Evolutionary conservation across 2,797 vertebrate species (phyloP), one percentile per base, ranked within the genome.

Genomic region (Enteromius paludinosus): DNA sequence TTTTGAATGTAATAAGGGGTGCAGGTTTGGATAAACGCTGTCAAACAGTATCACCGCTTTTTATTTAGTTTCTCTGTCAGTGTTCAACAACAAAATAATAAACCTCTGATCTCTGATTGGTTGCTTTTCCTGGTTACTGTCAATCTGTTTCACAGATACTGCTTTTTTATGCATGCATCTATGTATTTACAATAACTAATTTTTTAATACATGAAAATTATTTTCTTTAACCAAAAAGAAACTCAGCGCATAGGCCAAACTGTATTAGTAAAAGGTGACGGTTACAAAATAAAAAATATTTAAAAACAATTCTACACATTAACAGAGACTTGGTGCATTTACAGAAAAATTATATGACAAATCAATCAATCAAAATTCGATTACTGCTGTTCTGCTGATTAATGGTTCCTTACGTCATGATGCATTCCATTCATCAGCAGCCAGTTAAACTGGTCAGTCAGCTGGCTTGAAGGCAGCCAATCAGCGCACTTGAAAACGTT

Each of bases 391-490:
- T 49, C 20, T 71, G 43, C 3, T 61, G 38, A 61, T 30, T 43
- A 70, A 56, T 25, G 52, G 1, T 17, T 56, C 2, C 2, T 20
- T 17, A 4, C 25, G 62, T 25, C 35, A 25, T 33, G 8, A 12
- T 18, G 28, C 25, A n/a, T 30, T 65, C 72, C 25, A n/a, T 30
- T 65, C 72, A 70, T 62, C 30, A 12, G 41, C 25, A 43, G n/a
- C 65, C 17, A 2, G 47, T 81, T 49, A 30, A 25, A 65, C 80
- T 35, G 35, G 20, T 69, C 79, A 82, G 78, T 86, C 85, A 85
- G n/a, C 78, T 41, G 28, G 25, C 10, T 70, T 35, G 30, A 56
- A 82, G 10, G 47, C 43, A 86, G 18, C 90, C 89, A 90, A 83
- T 90, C 81, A 85, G 75, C 54, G 20, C n/a, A 15, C 17, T 25